phyloP scores from a whole-genome alignment of 2,888 invertebrate genomes.

The Temnothorax rugatulus region DNA sequence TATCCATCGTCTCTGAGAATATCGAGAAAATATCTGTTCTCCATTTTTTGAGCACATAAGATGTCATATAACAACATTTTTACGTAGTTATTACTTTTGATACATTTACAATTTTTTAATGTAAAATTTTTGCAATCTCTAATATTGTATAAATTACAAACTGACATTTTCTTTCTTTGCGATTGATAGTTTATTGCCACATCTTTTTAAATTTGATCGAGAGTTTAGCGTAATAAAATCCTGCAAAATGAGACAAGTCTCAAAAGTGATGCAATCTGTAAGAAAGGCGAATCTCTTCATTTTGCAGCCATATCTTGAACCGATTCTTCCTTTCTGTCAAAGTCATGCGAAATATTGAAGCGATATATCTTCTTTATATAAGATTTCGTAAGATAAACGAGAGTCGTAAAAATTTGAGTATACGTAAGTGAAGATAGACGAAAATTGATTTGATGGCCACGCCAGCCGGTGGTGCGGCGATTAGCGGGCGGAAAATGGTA shows the following conservation, averaged over 20 bases:
- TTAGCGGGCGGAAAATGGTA: neutral
- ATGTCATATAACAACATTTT: neutral
- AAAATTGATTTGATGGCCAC: slow-evolving; percentile 20
- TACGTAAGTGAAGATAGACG: slow-evolving; percentile 9
- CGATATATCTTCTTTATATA: slow-evolving; percentile 32
- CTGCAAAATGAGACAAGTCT: neutral
- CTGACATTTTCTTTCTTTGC: neutral
- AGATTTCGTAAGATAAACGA: slow-evolving; percentile 13
- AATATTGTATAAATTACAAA: slow-evolving; percentile 1
- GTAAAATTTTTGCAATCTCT: slow-evolving; percentile 4
- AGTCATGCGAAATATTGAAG: slow-evolving; percentile 31
- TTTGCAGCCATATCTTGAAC: neutral
- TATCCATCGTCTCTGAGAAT: neutral
- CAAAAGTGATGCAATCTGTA: slow-evolving; percentile 15
- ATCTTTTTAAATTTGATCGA: neutral
- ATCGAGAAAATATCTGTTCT: neutral
- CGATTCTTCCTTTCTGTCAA: slow-evolving; percentile 27
- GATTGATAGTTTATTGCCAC: neutral
- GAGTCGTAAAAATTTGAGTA: slow-evolving; percentile 16
- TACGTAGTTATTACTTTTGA: neutral
- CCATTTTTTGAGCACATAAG: neutral
- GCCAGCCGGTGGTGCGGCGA: neutral
- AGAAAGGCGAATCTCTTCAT: slow-evolving; percentile 30
- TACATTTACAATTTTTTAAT: neutral
- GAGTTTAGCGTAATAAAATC: neutral